These are phyloP conservation scores for Ecdyonurus torrentis DNA, from an alignment of 2,888 invertebrate genomes.

Conservation along the genomic window DNA sequence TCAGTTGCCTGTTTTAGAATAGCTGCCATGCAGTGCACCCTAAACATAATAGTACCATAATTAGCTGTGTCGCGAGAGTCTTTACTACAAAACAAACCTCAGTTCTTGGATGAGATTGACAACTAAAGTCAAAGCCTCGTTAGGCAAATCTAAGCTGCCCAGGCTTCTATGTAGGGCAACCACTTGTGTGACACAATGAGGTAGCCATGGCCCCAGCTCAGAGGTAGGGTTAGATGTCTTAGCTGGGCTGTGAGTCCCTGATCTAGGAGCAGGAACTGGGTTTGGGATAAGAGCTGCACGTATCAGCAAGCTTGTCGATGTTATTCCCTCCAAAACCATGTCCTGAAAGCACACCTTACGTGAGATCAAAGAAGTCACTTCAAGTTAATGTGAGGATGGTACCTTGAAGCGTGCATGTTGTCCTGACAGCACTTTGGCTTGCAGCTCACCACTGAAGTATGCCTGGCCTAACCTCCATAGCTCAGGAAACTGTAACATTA, in stretches of 20 bases:
- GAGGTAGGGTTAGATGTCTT: constrained; percentile 7
- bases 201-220: constrained; percentile 45
- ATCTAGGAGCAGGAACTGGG: constrained; percentile 31
- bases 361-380: not conserved
- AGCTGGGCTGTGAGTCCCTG: not conserved
- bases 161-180: constrained; percentile 28
- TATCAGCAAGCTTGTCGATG: constrained; percentile 43
- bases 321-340: constrained; percentile 59
- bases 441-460: constrained; percentile 80
- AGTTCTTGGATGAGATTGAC: constrained; percentile 74
- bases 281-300: constrained; percentile 44
- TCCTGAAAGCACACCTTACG: constrained; percentile 31
- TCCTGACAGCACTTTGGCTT: constrained; percentile 52
- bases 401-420: constrained; percentile 65
- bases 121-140: constrained; percentile 71
- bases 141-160: constrained; percentile 70
- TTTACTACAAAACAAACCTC: constrained; percentile 27
- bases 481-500: constrained; percentile 66
- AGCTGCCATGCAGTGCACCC: constrained; percentile 65
- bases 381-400: not conserved
- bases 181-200: constrained; percentile 64
- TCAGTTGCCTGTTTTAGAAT: constrained; percentile 72
- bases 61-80: not conserved
- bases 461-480: constrained; percentile 91
- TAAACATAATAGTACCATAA: constrained; percentile 14